Conservation (phyloP, 1,140 invertebrate species). For the Mercenaria mercenaria region DNA sequence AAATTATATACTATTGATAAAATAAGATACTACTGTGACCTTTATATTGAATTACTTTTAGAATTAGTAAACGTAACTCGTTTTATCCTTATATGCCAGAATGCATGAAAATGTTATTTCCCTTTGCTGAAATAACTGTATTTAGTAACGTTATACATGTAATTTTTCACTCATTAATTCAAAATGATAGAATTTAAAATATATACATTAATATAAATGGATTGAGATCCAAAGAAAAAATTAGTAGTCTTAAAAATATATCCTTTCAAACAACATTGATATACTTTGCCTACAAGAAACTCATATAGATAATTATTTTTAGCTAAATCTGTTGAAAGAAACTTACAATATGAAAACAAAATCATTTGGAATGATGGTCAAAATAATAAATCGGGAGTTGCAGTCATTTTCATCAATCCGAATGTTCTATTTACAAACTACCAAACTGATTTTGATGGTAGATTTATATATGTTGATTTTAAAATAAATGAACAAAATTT, state of each 20-base stretch:
- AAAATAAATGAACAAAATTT: constrained; percentile 7
- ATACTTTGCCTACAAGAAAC: constrained; percentile 48
- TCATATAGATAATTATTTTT: constrained; percentile 3
- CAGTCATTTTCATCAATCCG: background rate
- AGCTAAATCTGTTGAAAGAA: constrained; percentile 5
- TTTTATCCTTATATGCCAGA: too few species aligned
- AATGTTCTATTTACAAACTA: constrained; percentile 35
- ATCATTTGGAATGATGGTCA: background rate
- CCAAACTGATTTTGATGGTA: constrained; percentile 68
- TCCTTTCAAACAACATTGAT: background rate
- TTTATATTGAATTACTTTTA: too few species aligned
- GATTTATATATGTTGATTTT: constrained; percentile 64
- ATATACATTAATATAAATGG: constrained; percentile 37
- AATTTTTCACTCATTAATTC: background rate
- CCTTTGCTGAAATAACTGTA: too few species aligned
- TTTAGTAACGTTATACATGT: too few species aligned
- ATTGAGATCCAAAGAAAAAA: background rate
- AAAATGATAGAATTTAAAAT: constrained; percentile 38
- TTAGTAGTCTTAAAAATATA: constrained; percentile 4
- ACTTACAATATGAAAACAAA: background rate
- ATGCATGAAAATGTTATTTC: too few species aligned
- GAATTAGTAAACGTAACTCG: too few species aligned
- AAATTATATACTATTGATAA: too few species aligned
- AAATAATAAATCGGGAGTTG: background rate
- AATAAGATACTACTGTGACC: too few species aligned